Conservation (phyloP, 2,888 invertebrate species). For the Pyrrhosoma nymphula region DNA sequence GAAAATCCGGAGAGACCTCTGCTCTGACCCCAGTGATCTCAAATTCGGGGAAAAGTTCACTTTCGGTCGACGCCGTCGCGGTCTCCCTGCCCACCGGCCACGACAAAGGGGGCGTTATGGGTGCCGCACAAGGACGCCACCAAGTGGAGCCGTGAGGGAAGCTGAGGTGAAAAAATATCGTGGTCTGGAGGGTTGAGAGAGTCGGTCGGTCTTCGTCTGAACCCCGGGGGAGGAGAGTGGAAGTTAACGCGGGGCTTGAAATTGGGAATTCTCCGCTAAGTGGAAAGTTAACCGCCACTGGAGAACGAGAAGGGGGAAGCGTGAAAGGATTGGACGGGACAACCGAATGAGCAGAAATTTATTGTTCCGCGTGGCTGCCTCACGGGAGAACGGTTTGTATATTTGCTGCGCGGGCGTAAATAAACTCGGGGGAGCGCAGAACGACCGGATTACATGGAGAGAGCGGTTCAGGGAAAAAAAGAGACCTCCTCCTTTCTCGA, state of each 20-base stretch:
- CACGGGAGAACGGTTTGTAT: background rate
- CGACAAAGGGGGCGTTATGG: background rate
- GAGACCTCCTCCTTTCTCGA: background rate
- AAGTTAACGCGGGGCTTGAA: background rate
- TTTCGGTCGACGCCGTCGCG: background rate
- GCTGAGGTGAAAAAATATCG: background rate
- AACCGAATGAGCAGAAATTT: background rate
- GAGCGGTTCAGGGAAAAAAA: background rate
- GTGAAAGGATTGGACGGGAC: background rate
- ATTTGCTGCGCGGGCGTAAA: background rate
- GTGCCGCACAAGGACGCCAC: background rate
- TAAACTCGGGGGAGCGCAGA: background rate
- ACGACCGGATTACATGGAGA: background rate
- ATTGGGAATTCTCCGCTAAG: background rate
- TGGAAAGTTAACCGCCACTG: constrained; percentile 1
- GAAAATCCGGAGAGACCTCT: background rate
- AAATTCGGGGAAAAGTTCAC: background rate
- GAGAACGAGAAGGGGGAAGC: background rate
- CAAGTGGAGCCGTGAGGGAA: background rate
- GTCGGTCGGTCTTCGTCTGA: background rate
- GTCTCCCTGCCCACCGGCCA: background rate
- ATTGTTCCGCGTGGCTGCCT: background rate
- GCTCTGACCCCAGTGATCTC: background rate
- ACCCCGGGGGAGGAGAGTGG: background rate
- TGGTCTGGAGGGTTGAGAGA: background rate